Percentiles rank a stretch among this genome's conserved stretches.
Evolutionary conservation across 2,888 invertebrate genomes (phyloP).

Genomic region (Drosophila gaucha): DNA sequence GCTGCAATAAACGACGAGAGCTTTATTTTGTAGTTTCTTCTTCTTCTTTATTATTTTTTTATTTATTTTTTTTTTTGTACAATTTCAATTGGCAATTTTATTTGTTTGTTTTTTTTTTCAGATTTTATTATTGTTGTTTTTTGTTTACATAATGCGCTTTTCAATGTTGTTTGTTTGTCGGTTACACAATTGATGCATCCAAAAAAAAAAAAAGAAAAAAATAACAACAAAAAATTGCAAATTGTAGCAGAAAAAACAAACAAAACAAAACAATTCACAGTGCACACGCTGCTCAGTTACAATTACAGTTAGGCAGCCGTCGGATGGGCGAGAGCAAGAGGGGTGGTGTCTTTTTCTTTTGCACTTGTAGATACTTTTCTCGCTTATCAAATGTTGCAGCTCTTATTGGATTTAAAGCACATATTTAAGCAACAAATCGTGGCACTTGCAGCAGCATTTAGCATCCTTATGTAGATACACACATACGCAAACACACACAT

Average conservation of each 20-base stretch:
- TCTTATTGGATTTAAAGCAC: conserved; percentile 26
- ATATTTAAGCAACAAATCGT: conserved; percentile 38
- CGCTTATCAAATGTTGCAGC: conserved; percentile 27
- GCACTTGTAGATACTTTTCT: conserved; percentile 63
- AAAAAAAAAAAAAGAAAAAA: conserved; percentile 7
- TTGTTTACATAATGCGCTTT: conserved; percentile 47
- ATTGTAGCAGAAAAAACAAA: conserved; percentile 12
- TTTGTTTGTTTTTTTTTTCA: conserved; percentile 33
- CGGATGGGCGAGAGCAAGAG: background rate
- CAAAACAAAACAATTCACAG: conserved; percentile 44
- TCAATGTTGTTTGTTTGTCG: conserved; percentile 31
- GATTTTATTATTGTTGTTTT: conserved; percentile 19
- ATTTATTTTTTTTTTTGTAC: conserved; percentile 9
- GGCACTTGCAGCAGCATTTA: conserved; percentile 38
- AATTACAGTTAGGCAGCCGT: conserved; percentile 16
- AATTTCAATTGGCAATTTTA: conserved; percentile 50
- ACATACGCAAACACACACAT: conserved; percentile 15
- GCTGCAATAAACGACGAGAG: conserved; percentile 19
- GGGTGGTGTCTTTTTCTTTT: conserved; percentile 7
- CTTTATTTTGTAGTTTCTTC: conserved; percentile 12
- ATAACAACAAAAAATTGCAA: conserved; percentile 14
- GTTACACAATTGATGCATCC: conserved; percentile 52
- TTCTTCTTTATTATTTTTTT: background rate
- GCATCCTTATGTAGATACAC: conserved; percentile 22
- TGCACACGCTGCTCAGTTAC: conserved; percentile 22